These are phyloP conservation scores for Parascotia fuliginaria DNA, from an alignment of 2,888 invertebrate genomes.

Conservation along the genomic window DNA sequence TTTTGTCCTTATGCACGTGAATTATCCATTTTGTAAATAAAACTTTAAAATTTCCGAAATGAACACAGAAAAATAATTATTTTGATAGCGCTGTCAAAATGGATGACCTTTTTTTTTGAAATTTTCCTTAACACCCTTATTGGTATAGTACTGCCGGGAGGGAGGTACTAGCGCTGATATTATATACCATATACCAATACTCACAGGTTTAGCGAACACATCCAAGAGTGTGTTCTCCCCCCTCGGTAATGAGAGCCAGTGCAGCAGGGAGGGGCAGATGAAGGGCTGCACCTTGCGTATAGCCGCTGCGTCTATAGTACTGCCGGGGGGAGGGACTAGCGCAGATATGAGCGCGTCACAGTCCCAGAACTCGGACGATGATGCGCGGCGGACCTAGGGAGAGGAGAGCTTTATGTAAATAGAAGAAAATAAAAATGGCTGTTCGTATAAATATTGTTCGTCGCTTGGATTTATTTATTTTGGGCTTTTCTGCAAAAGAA, in stretches of 20 bases:
- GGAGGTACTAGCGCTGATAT: not conserved
- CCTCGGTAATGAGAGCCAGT: constrained; percentile 77
- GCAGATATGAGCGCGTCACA: constrained; percentile 69
- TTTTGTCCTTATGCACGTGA: too few species aligned
- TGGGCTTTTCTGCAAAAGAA: too few species aligned
- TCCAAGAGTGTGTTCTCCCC: constrained; percentile 78
- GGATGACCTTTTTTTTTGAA: too few species aligned
- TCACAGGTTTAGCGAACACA: constrained; percentile 77
- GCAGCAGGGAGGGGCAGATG: constrained; percentile 74
- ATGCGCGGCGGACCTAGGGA: constrained; percentile 68
- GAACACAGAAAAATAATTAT: too few species aligned
- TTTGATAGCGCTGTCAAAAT: too few species aligned
- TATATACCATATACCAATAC: constrained; percentile 24
- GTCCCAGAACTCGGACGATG: constrained; percentile 74
- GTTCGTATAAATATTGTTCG: too few species aligned
- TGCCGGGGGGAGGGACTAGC: constrained; percentile 63
- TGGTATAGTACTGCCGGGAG: too few species aligned
- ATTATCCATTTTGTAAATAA: too few species aligned
- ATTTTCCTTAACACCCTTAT: too few species aligned
- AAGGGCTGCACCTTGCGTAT: constrained; percentile 63
- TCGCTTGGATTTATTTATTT: too few species aligned
- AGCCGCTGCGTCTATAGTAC: constrained; percentile 50
- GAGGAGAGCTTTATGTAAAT: not conserved
- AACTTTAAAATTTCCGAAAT: too few species aligned
- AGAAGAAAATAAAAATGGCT: too few species aligned